Base-by-base conservation (phyloP, 2,113 vertebrate genomes). In the Cnemophilus loriae region DNA sequence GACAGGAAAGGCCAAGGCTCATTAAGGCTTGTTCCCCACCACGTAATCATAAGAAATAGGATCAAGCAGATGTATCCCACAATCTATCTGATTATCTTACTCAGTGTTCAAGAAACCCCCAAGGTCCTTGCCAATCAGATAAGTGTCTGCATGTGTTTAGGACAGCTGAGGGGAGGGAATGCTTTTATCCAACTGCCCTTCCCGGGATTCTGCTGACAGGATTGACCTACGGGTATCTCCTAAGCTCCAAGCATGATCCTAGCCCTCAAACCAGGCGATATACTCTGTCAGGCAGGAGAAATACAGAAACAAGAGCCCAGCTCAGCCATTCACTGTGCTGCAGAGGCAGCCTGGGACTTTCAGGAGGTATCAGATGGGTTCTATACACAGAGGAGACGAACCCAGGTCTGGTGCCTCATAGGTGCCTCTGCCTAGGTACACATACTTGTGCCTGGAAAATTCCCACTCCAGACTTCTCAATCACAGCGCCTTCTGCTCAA, bases 61-160 rank as follows among this genome's bases (percentile, higher is more conserved):
- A 94, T 96, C 95, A 96, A 96, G 86, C 69, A 95, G 83, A 92
- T 92, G 88, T 89, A 95, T 96, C 96, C 91, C 79, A 92, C 96
- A 89, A 92, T 92, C 88, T 83, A 94, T 59, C 87, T 95, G 92
- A 96, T 97, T 96, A 97, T 96, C 93, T 95, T 92, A 47, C 88
- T 95, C 88, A 68, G 83, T 60, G 85, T 77, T 93, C 69, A 84
- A 94, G 85, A 93, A 90, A 93, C 85, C 47, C 90, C 90, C 95
- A 92, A 89, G 87, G 94, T 93, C 95, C 71, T 77, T 94, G 92
- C 64, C 94, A 93, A 93, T 60, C 68, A 95, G 68, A 13, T 55
- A 86, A 88, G 53, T 35, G 49, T 73, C 70, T 0, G 0, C 4
- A 10, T 7, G 2, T 71, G 76, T 50, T 85, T 77, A 82, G 84